Evolutionary conservation across 2,888 invertebrate species (phyloP), one percentile per base, ranked within the genome.

Genomic region (Drosophila bunnanda): DNA sequence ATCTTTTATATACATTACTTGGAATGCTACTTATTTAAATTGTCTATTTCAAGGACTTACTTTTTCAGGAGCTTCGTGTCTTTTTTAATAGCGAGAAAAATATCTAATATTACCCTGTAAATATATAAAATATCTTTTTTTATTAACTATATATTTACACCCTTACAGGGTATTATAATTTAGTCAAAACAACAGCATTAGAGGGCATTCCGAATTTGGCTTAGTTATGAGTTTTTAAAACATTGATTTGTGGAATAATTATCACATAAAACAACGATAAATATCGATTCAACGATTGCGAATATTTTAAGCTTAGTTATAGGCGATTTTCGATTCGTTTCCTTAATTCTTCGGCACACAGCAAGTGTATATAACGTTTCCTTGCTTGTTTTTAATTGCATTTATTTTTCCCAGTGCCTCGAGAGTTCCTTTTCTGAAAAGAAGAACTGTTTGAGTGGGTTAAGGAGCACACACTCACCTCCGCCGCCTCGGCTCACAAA

Each of bases 391-490:
- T 20, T 13, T 17, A 4, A 0, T 8, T 20, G 0, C 20, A 32
- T 20, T 13, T 48, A 30, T 50, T 52, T 59, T 32, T 39, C 3
- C 0, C 30, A 55, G 59, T 59, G 56, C 0, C 2, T 1, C 13
- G 10, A n/a, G 22, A 30, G 38, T 39, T 54, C 30, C 38, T 28
- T 55, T 36, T n/a, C 28, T 43, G n/a, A 12, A 34, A 17, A 5
- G 32, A 12, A 30, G 34, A 5, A 41, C 41, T 34, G 34, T n/a
- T 25, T 64, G 64, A 64, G 64, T 64, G 64, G 50, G 64, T 64
- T 65, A 65, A 65, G 65, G 50, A 65, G 64, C 64, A 20, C 39
- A 28, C 39, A 34, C 65, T 65, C 74, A 74, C 70, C 73, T 70
- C 71, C 52, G 34, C 70, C 73, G 72, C 71, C 52, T 50, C 36